Base-by-base conservation (phyloP, 2,113 vertebrate genomes). In the Xenus cinereus region DNA sequence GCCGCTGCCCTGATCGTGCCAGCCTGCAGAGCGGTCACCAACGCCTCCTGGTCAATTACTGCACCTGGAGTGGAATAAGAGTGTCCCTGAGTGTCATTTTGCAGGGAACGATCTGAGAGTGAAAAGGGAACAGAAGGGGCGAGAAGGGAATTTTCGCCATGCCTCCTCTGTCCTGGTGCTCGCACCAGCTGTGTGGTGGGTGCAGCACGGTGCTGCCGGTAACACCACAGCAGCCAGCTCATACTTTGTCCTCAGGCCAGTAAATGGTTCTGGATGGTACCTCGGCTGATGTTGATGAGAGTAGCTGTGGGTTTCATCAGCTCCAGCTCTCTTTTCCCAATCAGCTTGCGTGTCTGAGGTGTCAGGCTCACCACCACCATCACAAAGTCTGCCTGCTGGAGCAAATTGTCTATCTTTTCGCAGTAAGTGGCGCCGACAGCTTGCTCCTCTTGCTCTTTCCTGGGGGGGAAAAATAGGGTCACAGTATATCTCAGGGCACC, bases 201-300 rank as follows among this genome's bases (percentile, higher is more conserved):
- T 17, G 74, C 85, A 60, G 50, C 20, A 4, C 0, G 2, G 48
- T 10, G 45, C 57, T n/a, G 39, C 1, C 1, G 3, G 20, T 16
- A 24, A 20, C 24, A 6, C 39, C 24, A 8, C 50, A 43, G 33
- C 28, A 80, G 54, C 53, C 41, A 48, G n/a, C 24, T 37, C 28
- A 12, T 2, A 3, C 9, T 23, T 20, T 5, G 43, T n/a, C 9
- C 0, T 37, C 43, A 22, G n/a, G n/a, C 23, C 53, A 4, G 33
- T 3, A 10, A 13, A 2, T 1, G 8, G 43, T 20, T n/a, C 37
- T 24, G 21, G 37, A 5, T 1, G 23, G 60, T 94, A 98, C 98
- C 98, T 98, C 97, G 89, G 93, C 98, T 97, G 7, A 98, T 89
- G 82, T 98, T 98, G 79, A 98, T 75, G 11, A 98, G 97, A 20